Conservation (phyloP, 2,888 invertebrate species). For the Leucozona laternaria region DNA sequence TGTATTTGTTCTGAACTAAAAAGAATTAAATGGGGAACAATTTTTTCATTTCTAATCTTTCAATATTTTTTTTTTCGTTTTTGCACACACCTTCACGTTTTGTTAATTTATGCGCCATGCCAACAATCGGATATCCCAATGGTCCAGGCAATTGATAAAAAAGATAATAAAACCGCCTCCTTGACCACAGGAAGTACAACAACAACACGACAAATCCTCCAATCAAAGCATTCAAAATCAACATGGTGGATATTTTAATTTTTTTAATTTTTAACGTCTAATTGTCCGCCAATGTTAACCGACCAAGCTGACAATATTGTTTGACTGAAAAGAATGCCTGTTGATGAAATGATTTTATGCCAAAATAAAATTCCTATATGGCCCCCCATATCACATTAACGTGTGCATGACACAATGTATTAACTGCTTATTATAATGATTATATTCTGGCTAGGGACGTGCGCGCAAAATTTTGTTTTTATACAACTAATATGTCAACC, state of each 20-base stretch:
- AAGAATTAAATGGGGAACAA: too few species aligned
- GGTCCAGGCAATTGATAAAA: slow-evolving; percentile 80
- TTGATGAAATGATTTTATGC: slow-evolving; percentile 59
- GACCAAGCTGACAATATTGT: slow-evolving; percentile 49
- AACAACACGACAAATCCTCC: slow-evolving; percentile 77
- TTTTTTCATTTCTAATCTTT: too few species aligned
- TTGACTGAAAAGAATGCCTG: slow-evolving; percentile 53
- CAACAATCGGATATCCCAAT: slow-evolving; percentile 80
- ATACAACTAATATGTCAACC: slow-evolving; percentile 41
- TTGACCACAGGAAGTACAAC: slow-evolving; percentile 80
- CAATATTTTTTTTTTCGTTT: not conserved
- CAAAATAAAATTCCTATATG: slow-evolving; percentile 34
- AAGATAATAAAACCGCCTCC: slow-evolving; percentile 80
- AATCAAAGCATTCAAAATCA: slow-evolving; percentile 55
- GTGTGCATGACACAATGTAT: slow-evolving; percentile 64
- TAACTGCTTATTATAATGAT: slow-evolving; percentile 73
- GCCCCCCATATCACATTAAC: slow-evolving; percentile 45
- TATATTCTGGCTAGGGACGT: slow-evolving; percentile 54
- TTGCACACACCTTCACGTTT: slow-evolving; percentile 79
- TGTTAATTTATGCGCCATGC: slow-evolving; percentile 79
- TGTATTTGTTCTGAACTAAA: too few species aligned
- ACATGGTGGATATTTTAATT: slow-evolving; percentile 37
- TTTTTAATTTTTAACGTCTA: not conserved
- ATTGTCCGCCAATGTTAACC: slow-evolving; percentile 36
- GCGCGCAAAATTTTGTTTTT: slow-evolving; percentile 23